Evolutionary conservation across 2,113 vertebrate genomes (phyloP), one percentile per base, ranked within the genome.

Genomic region (Okapia johnstoni): DNA sequence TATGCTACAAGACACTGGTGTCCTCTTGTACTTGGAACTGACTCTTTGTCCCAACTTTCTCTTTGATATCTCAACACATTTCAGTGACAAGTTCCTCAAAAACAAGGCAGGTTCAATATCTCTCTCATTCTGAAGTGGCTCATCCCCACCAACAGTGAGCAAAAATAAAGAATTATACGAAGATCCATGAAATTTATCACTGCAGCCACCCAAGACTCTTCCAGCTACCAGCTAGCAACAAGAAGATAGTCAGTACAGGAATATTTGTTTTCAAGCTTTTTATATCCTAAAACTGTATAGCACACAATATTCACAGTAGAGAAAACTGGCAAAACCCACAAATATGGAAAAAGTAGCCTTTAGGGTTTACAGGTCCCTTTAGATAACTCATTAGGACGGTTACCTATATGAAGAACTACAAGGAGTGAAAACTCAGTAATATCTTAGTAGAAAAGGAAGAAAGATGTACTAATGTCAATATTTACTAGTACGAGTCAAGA

Each of bases 271-370:
- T 95, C 85, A 84, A 90, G 5, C 28, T 83, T 95, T 93, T 83
- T 81, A 94, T 54, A 76, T 52, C 94, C 36, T 90, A 33, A 92
- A 23, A 93, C 46, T 61, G 2, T 77, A 7, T 89, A 93, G 91
- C 63, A 87, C 28, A 96, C 80, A 96, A 63, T 2, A 96, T 12
- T 48, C 86, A 90, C 55, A 93, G n/a, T 25, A 43, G 94, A 86
- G 80, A 97, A 85, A 86, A 66, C 33, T 33, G 40, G 17, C 54
- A 94, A 90, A 95, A 96, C 85, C 52, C 11, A 81, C 9, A 66
- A 88, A 96, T 25, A 55, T 66, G 8, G 13, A 40, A 93, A 97
- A 97, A 95, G 36, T 33, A 87, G 17, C 30, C 76, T 93, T 90
- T 21, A 60, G n/a, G 21, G 6, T 66, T 66, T 83, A 96, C 4